phyloP scores from a whole-genome alignment of 2,888 invertebrate genomes.

The Drosophila kuntzei region DNA sequence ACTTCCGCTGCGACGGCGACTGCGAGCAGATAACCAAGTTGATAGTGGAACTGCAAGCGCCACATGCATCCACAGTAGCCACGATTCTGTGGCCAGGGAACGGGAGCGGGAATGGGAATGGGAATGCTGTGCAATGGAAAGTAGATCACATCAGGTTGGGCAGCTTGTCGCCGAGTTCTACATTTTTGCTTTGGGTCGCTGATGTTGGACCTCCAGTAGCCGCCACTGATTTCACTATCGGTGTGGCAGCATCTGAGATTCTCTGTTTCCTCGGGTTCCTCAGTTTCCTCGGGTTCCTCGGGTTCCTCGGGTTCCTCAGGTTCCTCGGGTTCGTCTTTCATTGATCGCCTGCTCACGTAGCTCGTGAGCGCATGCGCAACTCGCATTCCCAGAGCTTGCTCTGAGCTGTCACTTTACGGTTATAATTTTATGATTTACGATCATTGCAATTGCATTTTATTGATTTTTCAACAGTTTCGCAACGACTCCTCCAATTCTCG shows the following conservation, averaged over 20 bases:
- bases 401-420: constrained; percentile 80
- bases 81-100: constrained; percentile 12
- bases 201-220: constrained; percentile 59
- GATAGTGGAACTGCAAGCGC: constrained; percentile 78
- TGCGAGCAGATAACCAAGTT: constrained; percentile 65
- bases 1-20: constrained; percentile 23
- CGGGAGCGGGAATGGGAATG: constrained; percentile 10
- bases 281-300: not conserved
- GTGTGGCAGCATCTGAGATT: constrained; percentile 54
- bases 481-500: constrained; percentile 39
- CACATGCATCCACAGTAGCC: constrained; percentile 66
- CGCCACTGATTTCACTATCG: constrained; percentile 56
- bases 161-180: constrained; percentile 35
- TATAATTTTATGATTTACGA: constrained; percentile 85
- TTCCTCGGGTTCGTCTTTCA: constrained; percentile 35
- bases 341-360: constrained; percentile 74
- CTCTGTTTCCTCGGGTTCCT: not conserved
- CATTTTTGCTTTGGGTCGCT: constrained; percentile 9
- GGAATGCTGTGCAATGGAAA: constrained; percentile 69
- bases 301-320: not conserved
- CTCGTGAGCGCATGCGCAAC: constrained; percentile 62
- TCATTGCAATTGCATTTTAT: constrained; percentile 81
- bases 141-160: constrained; percentile 70
- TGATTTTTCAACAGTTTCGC: constrained; percentile 80
- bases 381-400: constrained; percentile 75